Evolutionary conservation across 2,888 invertebrate species (phyloP), one percentile per base, ranked within the genome.

Genomic region (Ichneumoninae sp.): DNA sequence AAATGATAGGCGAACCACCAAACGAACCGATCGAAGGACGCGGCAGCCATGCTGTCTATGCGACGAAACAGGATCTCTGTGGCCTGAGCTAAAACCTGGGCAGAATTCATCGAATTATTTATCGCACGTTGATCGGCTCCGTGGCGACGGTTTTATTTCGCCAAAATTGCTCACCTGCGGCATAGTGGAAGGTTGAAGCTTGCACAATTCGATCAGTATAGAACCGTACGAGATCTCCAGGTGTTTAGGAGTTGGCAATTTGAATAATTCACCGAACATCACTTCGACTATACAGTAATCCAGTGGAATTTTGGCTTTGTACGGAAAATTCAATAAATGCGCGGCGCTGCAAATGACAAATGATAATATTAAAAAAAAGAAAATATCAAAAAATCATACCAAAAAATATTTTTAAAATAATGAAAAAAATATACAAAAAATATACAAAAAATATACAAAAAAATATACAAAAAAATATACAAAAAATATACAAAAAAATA

Each of bases 271-370:
- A 0, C 97, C 97, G 94, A 99, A 98, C 89, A 99, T 97, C 0
- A 98, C 98, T 95, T 99, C 99, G 0, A 99, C 98, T 86, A 99
- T 98, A 94, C 99, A 98, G 94, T 99, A 99, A 93, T 99, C 99
- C 78, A 99, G 94, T 0, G 99, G 99, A 85, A 99, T 98, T 94
- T 98, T 98, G 19, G 97, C 96, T 94, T 98, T 98, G 91, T 98
- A 98, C 0, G 98, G 98, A 91, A 99, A 99, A 91, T 97, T 97
- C 44, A 99, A 94, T 30, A 99, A 94, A 90, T 98, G 97, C 0
- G 97, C 97, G 0, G 99, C 98, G 94, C 96, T 96, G 88, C 26
- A 92, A 90, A 69, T 47, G 19, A 68, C 60, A 79, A 60, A 81
- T 30, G 19, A n/a, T 16, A 4, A 30, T 33, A 33, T 19, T 52